These are phyloP conservation scores for Chondrosia reniformis DNA, from an alignment of 37 sponge, comb jelly and placozoan genomes.

Conservation along the genomic window DNA sequence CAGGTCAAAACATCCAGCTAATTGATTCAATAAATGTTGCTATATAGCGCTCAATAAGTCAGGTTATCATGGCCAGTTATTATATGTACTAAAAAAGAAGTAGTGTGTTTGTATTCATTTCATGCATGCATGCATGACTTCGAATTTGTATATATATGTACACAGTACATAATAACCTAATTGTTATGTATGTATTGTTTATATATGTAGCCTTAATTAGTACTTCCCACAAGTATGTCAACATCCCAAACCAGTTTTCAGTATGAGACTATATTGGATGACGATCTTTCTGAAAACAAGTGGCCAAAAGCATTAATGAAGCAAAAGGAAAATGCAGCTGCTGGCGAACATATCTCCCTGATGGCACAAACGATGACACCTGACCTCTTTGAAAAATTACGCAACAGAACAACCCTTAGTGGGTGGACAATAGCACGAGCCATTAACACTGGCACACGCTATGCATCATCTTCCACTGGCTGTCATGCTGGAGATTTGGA, in stretches of 20 bases:
- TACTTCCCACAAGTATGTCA: too few relatives aligned
- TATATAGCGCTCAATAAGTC: too few relatives aligned
- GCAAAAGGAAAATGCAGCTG: slow-evolving; percentile 21
- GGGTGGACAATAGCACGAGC: slow-evolving; percentile 71
- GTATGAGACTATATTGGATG: slow-evolving; percentile 69
- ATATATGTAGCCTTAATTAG: background rate
- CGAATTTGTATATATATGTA: background rate
- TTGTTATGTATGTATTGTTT: background rate
- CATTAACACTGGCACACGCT: slow-evolving; percentile 60
- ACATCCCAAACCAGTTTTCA: too few relatives aligned
- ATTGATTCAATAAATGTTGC: too few relatives aligned
- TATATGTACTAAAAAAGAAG: too few relatives aligned
- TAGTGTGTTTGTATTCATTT: background rate
- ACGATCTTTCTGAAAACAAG: slow-evolving; percentile 41
- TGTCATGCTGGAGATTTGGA: slow-evolving; percentile 77
- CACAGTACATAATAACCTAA: background rate
- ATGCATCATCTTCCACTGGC: slow-evolving; percentile 33
- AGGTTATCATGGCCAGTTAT: too few relatives aligned
- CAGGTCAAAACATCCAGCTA: too few relatives aligned
- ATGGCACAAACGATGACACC: slow-evolving; percentile 44
- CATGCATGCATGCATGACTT: background rate
- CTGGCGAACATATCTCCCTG: slow-evolving; percentile 26
- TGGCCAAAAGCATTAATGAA: slow-evolving; percentile 57
- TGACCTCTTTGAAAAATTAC: slow-evolving; percentile 58
- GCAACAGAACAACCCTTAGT: slow-evolving; percentile 26